Evolutionary conservation across 2,797 vertebrate genomes (phyloP), one percentile per base, ranked within the genome.

Genomic region (Gallirallus australis): DNA sequence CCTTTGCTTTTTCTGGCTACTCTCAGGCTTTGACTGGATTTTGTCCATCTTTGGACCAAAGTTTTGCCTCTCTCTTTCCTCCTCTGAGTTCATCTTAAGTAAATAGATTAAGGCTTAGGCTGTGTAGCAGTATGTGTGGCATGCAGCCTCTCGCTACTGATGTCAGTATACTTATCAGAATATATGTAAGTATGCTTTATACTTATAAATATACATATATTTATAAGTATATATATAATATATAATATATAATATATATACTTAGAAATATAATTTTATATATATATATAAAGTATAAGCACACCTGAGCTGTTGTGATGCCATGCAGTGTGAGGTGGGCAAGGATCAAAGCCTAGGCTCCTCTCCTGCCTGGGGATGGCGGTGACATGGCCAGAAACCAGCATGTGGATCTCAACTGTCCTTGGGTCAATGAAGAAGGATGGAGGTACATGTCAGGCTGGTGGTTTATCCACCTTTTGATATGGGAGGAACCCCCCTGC

Each of bases 1-100:
- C 20, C 15, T 81, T 61, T 95, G 57, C 21, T 93, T 93, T 87
- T 94, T n/a, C 82, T 93, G 52, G 28, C 21, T 42, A 1, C 35
- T 86, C 9, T 70, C 54, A 78, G n/a, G 14, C 65, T 95, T 79
- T 84, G 15, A 40, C 35, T 86, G 88, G 92, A 69, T 83, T 83
- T 95, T 94, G 8, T 78, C 72, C 76, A 65, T 11, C 30, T 65
- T 35, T 65, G 17, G 37, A 47, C 52, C 19, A 42, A 86, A 68
- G 17, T 53, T 78, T 85, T 15, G 15, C 28, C 42, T 71, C 24
- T 83, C 31, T 82, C 37, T 30, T 23, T 17, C 21, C 9, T 4
- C 2, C n/a, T 52, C 18, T 7, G 31, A 83, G 42, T 48, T 77
- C 2, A 71, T 16, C 45, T n/a, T 35, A 64, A 53, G 2, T 65